phyloP scores from a whole-genome alignment of 1,140 invertebrate genomes.

The Parapsyche elsis region DNA sequence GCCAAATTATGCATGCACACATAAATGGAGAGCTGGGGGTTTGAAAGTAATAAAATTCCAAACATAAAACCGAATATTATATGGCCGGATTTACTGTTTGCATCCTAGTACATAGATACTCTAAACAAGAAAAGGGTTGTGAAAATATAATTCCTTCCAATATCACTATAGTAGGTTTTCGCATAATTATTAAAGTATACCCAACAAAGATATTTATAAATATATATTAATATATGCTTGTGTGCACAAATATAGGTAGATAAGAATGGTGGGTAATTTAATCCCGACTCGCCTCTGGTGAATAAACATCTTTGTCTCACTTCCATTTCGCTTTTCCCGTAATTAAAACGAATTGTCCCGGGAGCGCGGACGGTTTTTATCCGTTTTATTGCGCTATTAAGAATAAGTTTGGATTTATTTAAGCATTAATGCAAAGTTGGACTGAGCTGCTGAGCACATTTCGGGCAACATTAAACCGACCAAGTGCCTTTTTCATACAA shows the following conservation, averaged over 20 bases:
- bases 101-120: too few relatives aligned
- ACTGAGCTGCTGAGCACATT: neutral
- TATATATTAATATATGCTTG: neutral
- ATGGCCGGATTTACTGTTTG: neutral
- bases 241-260: neutral
- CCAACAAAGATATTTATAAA: neutral
- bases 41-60: conserved; percentile 22
- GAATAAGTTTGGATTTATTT: conserved; percentile 27
- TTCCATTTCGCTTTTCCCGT: conserved; percentile 28
- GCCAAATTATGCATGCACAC: conserved; percentile 48
- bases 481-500: neutral
- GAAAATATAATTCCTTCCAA: too few relatives aligned
- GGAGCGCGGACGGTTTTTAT: conserved; percentile 18
- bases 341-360: conserved; percentile 30
- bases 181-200: too few relatives aligned
- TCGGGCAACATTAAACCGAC: neutral
- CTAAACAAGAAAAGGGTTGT: too few relatives aligned
- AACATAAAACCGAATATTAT: neutral
- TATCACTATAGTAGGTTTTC: too few relatives aligned
- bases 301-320: conserved; percentile 33
- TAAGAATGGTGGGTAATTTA: conserved; percentile 3
- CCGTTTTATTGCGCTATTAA: conserved; percentile 25
- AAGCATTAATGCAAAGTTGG: conserved; percentile 25
- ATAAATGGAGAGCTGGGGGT: conserved; percentile 4
- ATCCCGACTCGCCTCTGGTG: neutral